Conservation (phyloP, 2,113 vertebrate genomes). For the Phrynocephalus versicolor region DNA sequence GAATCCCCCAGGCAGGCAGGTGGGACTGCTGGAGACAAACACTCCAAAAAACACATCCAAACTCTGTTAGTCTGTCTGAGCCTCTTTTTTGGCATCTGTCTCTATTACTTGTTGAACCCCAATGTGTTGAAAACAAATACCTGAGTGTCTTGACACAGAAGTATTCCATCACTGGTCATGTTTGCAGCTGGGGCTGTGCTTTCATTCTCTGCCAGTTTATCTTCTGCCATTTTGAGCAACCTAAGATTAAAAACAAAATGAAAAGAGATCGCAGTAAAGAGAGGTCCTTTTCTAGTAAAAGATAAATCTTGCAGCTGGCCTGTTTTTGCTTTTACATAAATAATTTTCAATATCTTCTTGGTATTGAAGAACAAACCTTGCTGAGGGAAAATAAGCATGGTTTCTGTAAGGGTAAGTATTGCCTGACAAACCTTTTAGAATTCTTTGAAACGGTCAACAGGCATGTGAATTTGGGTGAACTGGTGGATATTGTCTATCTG, state of each 20-base stretch:
- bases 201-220: conserved; percentile 11
- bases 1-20: too few species aligned
- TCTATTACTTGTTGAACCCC: not conserved
- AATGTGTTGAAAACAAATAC: conserved; percentile 46
- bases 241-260: conserved; percentile 37
- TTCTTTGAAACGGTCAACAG: too few species aligned
- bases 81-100: not conserved
- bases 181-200: conserved; percentile 26
- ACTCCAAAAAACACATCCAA: too few species aligned
- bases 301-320: not conserved
- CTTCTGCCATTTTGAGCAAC: conserved; percentile 57
- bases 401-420: too few species aligned
- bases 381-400: too few species aligned
- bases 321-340: not conserved
- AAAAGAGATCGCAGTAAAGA: not conserved
- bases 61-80: not conserved
- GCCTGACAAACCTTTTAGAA: too few species aligned
- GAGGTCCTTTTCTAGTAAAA: not conserved
- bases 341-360: not conserved
- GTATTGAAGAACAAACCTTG: too few species aligned
- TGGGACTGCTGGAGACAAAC: too few species aligned
- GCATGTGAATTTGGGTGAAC: too few species aligned
- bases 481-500: too few species aligned
- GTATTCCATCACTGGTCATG: conserved; percentile 24
- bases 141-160: conserved; percentile 39